Percentiles rank a stretch among this genome's conserved stretches.
Evolutionary conservation across 2,797 vertebrate species (phyloP).

Genomic region (Somateria mollissima): DNA sequence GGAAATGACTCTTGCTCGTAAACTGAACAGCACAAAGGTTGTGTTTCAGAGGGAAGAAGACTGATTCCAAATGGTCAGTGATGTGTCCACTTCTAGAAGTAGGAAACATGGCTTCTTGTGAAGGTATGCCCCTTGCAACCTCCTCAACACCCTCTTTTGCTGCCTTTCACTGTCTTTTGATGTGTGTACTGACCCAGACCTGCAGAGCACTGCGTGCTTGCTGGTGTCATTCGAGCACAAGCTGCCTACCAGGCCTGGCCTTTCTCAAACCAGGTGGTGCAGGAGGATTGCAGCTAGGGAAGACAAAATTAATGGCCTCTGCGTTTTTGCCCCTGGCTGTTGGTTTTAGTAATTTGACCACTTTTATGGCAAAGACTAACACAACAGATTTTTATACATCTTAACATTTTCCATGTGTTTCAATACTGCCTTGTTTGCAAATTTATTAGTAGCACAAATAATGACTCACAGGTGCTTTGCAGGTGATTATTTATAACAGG

Average conservation of each 20-base stretch:
- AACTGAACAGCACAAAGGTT: not conserved
- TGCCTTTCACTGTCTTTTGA: not conserved
- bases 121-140: not conserved
- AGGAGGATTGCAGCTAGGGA: not conserved
- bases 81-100: not conserved
- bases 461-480: not conserved
- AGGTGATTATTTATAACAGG: not conserved
- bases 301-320: not conserved
- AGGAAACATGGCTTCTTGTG: not conserved
- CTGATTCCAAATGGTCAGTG: not conserved
- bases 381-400: not conserved
- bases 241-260: not conserved
- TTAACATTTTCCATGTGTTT: not conserved
- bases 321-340: not conserved
- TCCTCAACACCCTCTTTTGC: not conserved
- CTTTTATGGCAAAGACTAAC: not conserved
- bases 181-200: not conserved
- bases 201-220: not conserved
- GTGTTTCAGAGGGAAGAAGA: not conserved
- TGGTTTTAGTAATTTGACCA: not conserved
- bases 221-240: not conserved
- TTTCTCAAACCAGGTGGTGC: not conserved
- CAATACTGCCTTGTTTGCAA: not conserved
- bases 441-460: not conserved
- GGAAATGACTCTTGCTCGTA: fast-evolving